Percentiles rank a stretch among this genome's conserved stretches.
Conservation (phyloP, 2,888 invertebrate species). For the Tenthredo distinguenda region DNA sequence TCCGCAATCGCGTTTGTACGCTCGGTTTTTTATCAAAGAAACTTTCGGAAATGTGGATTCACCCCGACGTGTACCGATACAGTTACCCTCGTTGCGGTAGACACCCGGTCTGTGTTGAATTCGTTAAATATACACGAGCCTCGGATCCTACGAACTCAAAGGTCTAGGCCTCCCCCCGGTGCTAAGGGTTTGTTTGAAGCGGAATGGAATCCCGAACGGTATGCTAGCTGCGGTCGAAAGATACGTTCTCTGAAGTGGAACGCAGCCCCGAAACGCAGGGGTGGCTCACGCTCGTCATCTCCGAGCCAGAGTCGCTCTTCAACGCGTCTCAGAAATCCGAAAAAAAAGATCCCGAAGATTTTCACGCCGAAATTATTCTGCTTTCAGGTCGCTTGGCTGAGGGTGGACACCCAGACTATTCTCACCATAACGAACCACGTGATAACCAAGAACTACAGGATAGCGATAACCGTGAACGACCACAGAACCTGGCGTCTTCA, state of each 20-base stretch:
- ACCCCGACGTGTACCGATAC: not conserved
- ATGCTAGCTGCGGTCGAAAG: conserved; percentile 22
- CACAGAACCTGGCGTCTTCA: conserved; percentile 90
- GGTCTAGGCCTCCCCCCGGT: not conserved
- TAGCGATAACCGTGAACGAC: conserved; percentile 89
- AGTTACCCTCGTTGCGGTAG: not conserved
- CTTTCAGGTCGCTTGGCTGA: conserved; percentile 91
- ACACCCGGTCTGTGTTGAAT: not conserved
- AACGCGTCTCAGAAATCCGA: no score
- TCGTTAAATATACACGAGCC: conserved; percentile 3
- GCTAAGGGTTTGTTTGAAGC: conserved; percentile 20
- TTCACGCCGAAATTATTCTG: conserved; percentile 5
- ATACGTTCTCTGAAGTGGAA: not conserved
- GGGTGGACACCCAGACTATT: conserved; percentile 94
- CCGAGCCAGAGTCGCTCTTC: not conserved
- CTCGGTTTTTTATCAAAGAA: no score
- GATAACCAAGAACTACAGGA: conserved; percentile 93
- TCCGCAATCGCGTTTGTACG: no score
- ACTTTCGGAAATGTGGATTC: no score
- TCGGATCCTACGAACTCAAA: not conserved
- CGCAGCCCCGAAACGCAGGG: not conserved
- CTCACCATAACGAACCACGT: conserved; percentile 93
- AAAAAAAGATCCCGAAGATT: not conserved
- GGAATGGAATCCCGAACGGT: conserved; percentile 11
- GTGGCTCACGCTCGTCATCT: not conserved